Evolutionary conservation across 2,888 invertebrate genomes (phyloP).

Genomic region (Camptogramma bilineatum): DNA sequence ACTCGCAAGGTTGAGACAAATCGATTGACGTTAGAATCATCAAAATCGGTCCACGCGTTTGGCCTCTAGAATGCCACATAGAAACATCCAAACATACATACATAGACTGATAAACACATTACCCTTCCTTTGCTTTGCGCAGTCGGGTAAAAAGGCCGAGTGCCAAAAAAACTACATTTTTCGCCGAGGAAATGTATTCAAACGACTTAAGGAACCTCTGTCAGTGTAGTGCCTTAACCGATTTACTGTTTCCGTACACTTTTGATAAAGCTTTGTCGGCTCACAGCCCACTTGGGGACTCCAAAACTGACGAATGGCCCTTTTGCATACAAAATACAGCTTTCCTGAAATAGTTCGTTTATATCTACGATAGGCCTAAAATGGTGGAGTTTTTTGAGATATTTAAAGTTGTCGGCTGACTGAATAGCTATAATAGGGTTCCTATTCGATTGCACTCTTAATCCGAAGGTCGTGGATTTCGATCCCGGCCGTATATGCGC

Average conservation of each 20-base stretch:
- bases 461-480: too few relatives aligned
- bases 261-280: slow-evolving; percentile 30
- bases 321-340: slow-evolving; percentile 7
- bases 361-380: neutral
- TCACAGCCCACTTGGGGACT: slow-evolving; percentile 13
- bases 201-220: slow-evolving; percentile 29
- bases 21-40: too few relatives aligned
- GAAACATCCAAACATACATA: too few relatives aligned
- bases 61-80: too few relatives aligned
- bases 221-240: slow-evolving; percentile 25
- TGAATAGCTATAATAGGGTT: neutral
- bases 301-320: slow-evolving; percentile 9
- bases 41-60: too few relatives aligned
- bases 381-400: too few relatives aligned
- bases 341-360: neutral
- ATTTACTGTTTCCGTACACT: slow-evolving; percentile 32
- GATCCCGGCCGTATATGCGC: too few relatives aligned
- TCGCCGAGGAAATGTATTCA: slow-evolving; percentile 30
- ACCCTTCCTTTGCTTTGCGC: too few relatives aligned
- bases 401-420: neutral
- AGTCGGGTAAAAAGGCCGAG: neutral
- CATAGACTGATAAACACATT: too few relatives aligned
- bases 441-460: neutral
- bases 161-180: slow-evolving; percentile 23
- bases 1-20: too few relatives aligned